Evolutionary conservation across 2,888 invertebrate genomes (phyloP), one percentile per base, ranked within the genome.

Genomic region (Leptinotarsa juncta): DNA sequence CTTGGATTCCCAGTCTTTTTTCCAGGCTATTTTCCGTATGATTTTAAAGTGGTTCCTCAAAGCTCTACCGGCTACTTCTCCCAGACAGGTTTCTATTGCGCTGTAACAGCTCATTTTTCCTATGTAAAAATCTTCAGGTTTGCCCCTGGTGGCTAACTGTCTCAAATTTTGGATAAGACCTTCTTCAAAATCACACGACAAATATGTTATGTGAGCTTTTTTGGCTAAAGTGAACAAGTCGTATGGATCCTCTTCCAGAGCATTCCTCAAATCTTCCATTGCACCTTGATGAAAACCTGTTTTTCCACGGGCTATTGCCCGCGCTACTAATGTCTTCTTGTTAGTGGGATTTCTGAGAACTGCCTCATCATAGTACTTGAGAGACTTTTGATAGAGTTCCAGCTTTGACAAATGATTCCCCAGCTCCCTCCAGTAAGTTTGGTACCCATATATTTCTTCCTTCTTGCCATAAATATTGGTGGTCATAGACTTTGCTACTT

Each of bases 221-320:
- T 85, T 82, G 4, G 86, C 87, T 14, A 83, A 71, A 10, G 83
- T 81, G 1, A 82, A 80, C 18, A 88, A 77, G 77, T 87, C 84
- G 16, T 83, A 83, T 0, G 83, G 82, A 51, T 84, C 82, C 15
- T 83, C 16, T 49, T 79, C 75, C 7, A 87, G 71, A 57, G 92
- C 90, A 72, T 86, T 87, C 15, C 85, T 87, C 7, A 89, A 89
- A 78, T 91, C 91, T 65, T 85, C 88, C 71, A 91, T 83, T 65
- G 91, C 91, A 0, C 89, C 90, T 49, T 81, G 81, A 79, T 91
- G 91, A 82, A 90, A 86, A 55, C 90, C 90, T 16, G 90, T 88
- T 84, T 91, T 91, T 1, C 90, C 89, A 26, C 90, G 84, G 4
- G 90, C 90, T 79, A 88, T 84, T 78, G 91, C 90, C 62, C 91